Conservation (phyloP, 2,797 vertebrate genomes). For the Hyperoplus lanceolatus region DNA sequence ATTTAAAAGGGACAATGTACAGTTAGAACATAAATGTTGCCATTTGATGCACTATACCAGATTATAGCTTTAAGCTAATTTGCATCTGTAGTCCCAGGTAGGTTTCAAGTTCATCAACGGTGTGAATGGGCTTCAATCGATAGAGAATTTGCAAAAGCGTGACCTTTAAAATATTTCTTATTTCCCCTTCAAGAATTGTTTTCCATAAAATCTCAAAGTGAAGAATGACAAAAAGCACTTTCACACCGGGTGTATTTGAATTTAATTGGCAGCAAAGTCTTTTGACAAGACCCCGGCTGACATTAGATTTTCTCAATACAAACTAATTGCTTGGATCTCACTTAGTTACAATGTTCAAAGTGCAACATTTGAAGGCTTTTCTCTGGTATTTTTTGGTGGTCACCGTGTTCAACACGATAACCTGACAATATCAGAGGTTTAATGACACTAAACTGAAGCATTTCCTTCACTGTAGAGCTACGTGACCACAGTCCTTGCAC, state of each 20-base stretch:
- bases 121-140: slow-evolving; percentile 20
- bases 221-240: slow-evolving; percentile 11
- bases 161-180: slow-evolving; percentile 26
- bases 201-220: slow-evolving; percentile 19
- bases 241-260: slow-evolving; percentile 28
- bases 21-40: no score
- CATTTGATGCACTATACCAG: no score
- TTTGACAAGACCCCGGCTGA: slow-evolving; percentile 57
- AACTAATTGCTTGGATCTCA: slow-evolving; percentile 48
- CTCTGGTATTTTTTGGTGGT: slow-evolving; percentile 11
- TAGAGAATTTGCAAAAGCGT: slow-evolving; percentile 14
- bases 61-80: no score
- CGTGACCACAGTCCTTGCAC: slow-evolving; percentile 17
- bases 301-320: slow-evolving; percentile 49
- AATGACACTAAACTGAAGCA: slow-evolving; percentile 42
- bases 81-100: no score
- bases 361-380: slow-evolving; percentile 30
- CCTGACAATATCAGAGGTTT: slow-evolving; percentile 22
- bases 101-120: not conserved
- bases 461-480: not conserved
- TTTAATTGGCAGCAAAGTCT: slow-evolving; percentile 66
- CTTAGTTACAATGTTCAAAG: slow-evolving; percentile 40
- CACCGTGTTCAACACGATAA: slow-evolving; percentile 26
- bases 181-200: slow-evolving; percentile 30
- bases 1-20: no score